phyloP scores from a whole-genome alignment of 2,888 invertebrate genomes.

The Drosophila mulleri region DNA sequence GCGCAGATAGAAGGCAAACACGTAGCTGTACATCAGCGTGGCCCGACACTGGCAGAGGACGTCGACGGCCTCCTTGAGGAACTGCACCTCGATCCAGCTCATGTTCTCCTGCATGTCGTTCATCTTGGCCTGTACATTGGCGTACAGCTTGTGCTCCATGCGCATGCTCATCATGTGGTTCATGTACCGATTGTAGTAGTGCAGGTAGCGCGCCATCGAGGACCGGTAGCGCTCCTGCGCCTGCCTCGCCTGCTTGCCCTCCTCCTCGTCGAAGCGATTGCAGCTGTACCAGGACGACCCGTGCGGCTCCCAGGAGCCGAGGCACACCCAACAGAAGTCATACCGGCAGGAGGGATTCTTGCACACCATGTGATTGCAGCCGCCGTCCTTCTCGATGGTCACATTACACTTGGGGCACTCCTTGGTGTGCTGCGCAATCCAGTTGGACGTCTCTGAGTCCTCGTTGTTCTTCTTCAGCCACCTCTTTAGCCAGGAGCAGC shows the following conservation, averaged over 20 bases:
- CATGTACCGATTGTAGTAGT: conserved; percentile 99
- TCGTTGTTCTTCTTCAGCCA: conserved; percentile 99
- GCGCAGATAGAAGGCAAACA: conserved; percentile 98
- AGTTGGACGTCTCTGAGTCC: conserved; percentile 99
- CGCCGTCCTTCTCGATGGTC: conserved; percentile 97
- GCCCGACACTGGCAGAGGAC: conserved; percentile 98
- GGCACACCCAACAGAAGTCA: conserved; percentile 99
- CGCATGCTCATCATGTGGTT: conserved; percentile 99
- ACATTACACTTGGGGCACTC: conserved; percentile 99
- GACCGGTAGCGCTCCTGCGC: conserved; percentile 97
- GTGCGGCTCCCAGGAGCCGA: conserved; percentile 99
- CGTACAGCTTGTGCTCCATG: conserved; percentile 98
- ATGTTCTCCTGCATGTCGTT: conserved; percentile 99
- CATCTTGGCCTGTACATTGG: conserved; percentile 98
- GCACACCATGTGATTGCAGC: conserved; percentile 99
- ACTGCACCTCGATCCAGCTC: conserved; percentile 99
- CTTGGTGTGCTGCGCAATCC: conserved; percentile 99
- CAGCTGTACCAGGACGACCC: conserved; percentile 99
- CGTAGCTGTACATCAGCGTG: conserved; percentile 99
- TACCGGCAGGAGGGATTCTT: conserved; percentile 99
- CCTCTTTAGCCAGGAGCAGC: conserved; percentile 94
- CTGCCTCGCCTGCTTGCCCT: conserved; percentile 97
- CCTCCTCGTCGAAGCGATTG: conserved; percentile 98
- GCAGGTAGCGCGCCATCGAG: conserved; percentile 97
- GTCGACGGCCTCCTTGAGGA: conserved; percentile 98